Evolutionary conservation across 1,140 invertebrate genomes (phyloP).

Genomic region (Caenorhabditis brenneri): DNA sequence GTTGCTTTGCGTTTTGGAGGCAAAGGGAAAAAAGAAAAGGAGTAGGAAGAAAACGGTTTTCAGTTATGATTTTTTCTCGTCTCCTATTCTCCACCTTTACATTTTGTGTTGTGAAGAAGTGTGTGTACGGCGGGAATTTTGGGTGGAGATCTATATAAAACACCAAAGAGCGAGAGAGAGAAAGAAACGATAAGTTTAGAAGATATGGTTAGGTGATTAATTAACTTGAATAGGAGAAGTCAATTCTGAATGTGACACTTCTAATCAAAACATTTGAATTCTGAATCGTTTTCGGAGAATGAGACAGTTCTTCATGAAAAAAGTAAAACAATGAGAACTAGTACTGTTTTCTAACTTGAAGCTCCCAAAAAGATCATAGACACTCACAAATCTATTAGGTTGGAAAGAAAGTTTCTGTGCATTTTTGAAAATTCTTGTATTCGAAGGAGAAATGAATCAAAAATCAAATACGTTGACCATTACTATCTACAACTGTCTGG

Average conservation of each 20-base stretch:
- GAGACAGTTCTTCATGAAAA: background rate
- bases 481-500: too few species aligned
- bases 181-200: background rate
- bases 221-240: background rate
- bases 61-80: conserved; percentile 28
- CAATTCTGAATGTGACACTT: too few species aligned
- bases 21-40: background rate
- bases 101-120: background rate
- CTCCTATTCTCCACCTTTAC: background rate
- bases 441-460: too few species aligned
- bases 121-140: background rate
- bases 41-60: conserved; percentile 30
- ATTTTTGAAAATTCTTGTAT: too few species aligned
- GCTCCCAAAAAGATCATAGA: too few species aligned
- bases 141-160: conserved; percentile 13
- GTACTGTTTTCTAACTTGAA: too few species aligned
- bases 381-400: too few species aligned
- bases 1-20: background rate
- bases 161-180: conserved; percentile 8
- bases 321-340: too few species aligned
- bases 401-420: too few species aligned
- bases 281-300: background rate
- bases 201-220: conserved; percentile 35
- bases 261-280: too few species aligned
- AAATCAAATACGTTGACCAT: too few species aligned